These are phyloP conservation scores for Escarpia spicata DNA, from an alignment of 2,888 invertebrate genomes.

Conservation along the genomic window DNA sequence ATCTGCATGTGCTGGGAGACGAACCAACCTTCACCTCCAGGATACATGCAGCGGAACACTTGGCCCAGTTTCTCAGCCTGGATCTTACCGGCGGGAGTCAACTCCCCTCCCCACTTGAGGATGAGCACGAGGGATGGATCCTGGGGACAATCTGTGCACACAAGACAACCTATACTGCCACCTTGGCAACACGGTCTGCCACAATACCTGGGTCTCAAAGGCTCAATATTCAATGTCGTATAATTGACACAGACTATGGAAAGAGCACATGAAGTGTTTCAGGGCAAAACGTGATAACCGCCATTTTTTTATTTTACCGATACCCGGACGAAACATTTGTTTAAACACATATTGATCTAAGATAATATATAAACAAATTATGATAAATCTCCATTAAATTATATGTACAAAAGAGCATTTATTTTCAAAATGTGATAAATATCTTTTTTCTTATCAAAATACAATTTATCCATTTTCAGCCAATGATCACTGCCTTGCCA, in stretches of 20 bases:
- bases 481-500: too few species aligned
- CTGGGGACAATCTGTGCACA: slow-evolving; percentile 67
- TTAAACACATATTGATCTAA: too few species aligned
- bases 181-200: background rate
- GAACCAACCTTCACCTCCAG: slow-evolving; percentile 83
- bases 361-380: too few species aligned
- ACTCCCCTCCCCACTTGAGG: slow-evolving; percentile 98
- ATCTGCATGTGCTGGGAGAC: background rate
- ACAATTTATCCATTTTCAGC: too few species aligned
- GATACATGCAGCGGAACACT: slow-evolving; percentile 99
- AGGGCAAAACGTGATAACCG: too few species aligned
- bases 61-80: slow-evolving; percentile 97
- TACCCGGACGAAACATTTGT: too few species aligned
- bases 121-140: slow-evolving; percentile 96
- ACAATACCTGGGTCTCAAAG: background rate
- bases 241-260: background rate
- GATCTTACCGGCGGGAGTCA: slow-evolving; percentile 96
- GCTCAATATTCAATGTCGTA: background rate
- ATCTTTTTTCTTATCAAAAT: too few species aligned
- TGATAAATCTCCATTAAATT: too few species aligned
- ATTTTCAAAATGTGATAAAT: too few species aligned
- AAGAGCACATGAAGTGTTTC: too few species aligned
- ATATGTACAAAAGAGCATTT: too few species aligned
- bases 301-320: too few species aligned
- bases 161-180: background rate